phyloP scores from a whole-genome alignment of 2,113 vertebrate species.

The Phrynosoma platyrhinos region DNA sequence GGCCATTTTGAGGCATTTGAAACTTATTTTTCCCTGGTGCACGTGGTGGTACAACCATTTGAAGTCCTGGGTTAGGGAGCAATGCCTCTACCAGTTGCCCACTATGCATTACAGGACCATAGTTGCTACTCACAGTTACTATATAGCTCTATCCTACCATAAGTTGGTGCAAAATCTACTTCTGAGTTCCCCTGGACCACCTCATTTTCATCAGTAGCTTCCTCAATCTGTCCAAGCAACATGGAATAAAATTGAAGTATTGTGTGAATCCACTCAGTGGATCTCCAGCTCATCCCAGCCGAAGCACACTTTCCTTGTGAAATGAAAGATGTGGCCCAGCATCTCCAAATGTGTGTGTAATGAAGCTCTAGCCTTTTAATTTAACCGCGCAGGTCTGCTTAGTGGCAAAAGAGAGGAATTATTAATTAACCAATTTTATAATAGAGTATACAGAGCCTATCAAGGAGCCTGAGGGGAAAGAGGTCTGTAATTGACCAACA shows the following conservation, averaged over 20 bases:
- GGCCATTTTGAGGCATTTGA: no score
- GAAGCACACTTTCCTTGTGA: rapidly evolving
- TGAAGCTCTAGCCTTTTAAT: conserved; percentile 44
- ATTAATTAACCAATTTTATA: conserved; percentile 74
- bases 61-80: no score
- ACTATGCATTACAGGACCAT: no score
- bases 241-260: not conserved
- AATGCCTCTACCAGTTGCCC: no score
- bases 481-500: conserved; percentile 63
- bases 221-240: no score
- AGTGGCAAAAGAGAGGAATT: conserved; percentile 68
- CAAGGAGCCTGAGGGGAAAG: conserved; percentile 50
- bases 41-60: no score
- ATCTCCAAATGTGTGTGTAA: conserved; percentile 1
- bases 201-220: not conserved
- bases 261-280: not conserved
- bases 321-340: not conserved
- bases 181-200: not conserved
- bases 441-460: conserved; percentile 59
- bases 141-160: no score
- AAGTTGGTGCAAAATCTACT: no score
- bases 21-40: no score
- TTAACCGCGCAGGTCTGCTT: conserved; percentile 60
- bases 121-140: no score
- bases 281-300: not conserved